These are phyloP conservation scores for Acanthosepion pharaonis DNA, from an alignment of 2,888 invertebrate genomes.

Conservation along the genomic window DNA sequence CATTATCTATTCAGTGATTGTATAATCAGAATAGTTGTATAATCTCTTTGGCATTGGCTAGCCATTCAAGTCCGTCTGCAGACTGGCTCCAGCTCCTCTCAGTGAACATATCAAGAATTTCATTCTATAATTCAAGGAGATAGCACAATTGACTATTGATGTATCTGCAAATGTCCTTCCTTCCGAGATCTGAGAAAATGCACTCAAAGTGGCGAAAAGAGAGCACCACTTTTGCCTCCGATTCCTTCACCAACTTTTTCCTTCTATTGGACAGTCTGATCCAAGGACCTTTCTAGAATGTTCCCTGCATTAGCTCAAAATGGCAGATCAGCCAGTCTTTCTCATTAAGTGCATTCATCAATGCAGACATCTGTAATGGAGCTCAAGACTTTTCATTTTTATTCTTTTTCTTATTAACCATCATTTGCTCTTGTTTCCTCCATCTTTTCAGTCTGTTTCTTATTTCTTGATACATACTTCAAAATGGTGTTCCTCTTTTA, in stretches of 20 bases:
- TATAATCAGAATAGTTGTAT: background rate
- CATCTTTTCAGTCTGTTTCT: too few species aligned
- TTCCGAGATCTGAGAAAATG: background rate
- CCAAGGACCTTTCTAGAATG: slow-evolving; percentile 14
- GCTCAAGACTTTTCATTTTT: background rate
- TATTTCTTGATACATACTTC: too few species aligned
- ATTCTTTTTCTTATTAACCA: background rate
- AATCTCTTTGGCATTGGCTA: slow-evolving; percentile 8
- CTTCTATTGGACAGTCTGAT: background rate
- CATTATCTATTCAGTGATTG: background rate
- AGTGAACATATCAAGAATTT: background rate
- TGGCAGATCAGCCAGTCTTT: background rate
- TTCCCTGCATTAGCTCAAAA: background rate
- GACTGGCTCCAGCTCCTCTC: slow-evolving; percentile 4
- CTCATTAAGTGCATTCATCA: slow-evolving; percentile 33
- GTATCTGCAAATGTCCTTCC: slow-evolving; percentile 2
- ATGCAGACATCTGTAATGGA: background rate
- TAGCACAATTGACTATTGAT: background rate
- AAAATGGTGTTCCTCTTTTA: too few species aligned
- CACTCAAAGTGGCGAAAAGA: slow-evolving; percentile 2
- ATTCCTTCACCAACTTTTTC: slow-evolving; percentile 14
- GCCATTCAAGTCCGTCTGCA: background rate
- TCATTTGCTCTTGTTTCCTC: background rate
- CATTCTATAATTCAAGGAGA: slow-evolving; percentile 12
- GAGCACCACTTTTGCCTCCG: background rate